Evolutionary conservation across 1,140 invertebrate species (phyloP).

Genomic region (Brachionus angularis): DNA sequence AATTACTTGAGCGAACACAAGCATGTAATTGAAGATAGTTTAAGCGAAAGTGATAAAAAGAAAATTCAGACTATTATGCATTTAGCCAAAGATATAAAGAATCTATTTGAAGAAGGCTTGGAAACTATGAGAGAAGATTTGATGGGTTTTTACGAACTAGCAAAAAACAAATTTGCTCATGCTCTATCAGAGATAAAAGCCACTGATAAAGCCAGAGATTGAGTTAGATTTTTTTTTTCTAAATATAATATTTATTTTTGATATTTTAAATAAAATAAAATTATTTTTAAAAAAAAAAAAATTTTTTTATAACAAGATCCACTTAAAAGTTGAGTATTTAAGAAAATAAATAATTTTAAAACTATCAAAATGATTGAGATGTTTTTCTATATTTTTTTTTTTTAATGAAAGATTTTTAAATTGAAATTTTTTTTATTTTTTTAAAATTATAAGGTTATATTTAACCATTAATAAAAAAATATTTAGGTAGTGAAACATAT

Average conservation of each 20-base stretch:
- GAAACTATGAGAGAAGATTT: slow-evolving; percentile 2
- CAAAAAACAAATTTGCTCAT: slow-evolving; percentile 24
- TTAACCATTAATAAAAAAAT: no score
- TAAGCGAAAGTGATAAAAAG: slow-evolving; percentile 9
- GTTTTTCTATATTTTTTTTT: no score
- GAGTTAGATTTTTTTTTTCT: neutral
- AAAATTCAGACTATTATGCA: neutral
- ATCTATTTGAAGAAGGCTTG: slow-evolving; percentile 3
- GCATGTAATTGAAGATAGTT: neutral
- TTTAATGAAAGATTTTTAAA: no score
- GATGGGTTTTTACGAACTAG: neutral
- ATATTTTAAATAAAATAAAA: neutral
- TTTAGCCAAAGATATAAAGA: slow-evolving; percentile 20
- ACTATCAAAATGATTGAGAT: no score
- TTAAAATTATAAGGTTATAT: no score
- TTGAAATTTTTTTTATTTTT: no score
- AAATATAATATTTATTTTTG: neutral
- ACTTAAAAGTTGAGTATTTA: no score
- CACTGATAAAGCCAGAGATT: neutral
- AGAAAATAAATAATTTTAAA: no score
- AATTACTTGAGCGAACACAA: neutral
- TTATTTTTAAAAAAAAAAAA: no score
- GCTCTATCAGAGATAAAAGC: neutral
- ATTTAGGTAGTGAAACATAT: no score
- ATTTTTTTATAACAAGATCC: no score